Base-by-base conservation (phyloP, 2,888 invertebrate genomes). In the Resseliella maxima region DNA sequence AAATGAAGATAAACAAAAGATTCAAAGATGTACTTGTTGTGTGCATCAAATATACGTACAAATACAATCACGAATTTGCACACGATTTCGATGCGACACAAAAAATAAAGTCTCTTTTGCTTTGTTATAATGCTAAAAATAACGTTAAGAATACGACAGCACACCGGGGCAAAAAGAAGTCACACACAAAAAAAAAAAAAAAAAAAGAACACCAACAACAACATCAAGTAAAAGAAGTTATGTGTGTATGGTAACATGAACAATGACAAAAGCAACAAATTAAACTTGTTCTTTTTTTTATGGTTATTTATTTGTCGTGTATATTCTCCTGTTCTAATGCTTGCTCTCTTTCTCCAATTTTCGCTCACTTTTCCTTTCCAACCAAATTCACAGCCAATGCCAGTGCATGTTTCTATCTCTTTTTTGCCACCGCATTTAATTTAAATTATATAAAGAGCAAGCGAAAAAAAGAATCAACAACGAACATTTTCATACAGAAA, bases 181-280 rank as follows among this genome's bases (percentile, higher is more conserved):
- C 46, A 50, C 46, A 50, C 46, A 50, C 46, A 50, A 12, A 41
- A 41, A 41, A 41, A 12, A 41, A 8, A 12, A 41, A 12, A 5
- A 41, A 41, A 41, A 50, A 50, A n/a, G n/a, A n/a, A n/a, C n/a
- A 41, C 12, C 41, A 41, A 12, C 50, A 50, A 50, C 18, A 50
- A 18, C 50, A 8, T 18, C 50, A 50, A 6, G 12, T 10, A 45
- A 45, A n/a, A 59, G 24, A 27, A n/a, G 35, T 72, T 72, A 15
- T 72, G 31, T 72, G 72, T 72, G 72, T 72, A n/a, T 31, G 59
- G 38, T 2, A 83, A 83, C 83, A 83, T 38, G 83, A 83, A 83
- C 83, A 83, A 83, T 83, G 83, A 83, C 83, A 83, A 72, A 72
- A 72, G 83, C 83, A n/a, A 83, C 83, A 83, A 38, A 83, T 83